phyloP scores from a whole-genome alignment of 2,113 vertebrate genomes.

The Shinisaurus crocodilurus region DNA sequence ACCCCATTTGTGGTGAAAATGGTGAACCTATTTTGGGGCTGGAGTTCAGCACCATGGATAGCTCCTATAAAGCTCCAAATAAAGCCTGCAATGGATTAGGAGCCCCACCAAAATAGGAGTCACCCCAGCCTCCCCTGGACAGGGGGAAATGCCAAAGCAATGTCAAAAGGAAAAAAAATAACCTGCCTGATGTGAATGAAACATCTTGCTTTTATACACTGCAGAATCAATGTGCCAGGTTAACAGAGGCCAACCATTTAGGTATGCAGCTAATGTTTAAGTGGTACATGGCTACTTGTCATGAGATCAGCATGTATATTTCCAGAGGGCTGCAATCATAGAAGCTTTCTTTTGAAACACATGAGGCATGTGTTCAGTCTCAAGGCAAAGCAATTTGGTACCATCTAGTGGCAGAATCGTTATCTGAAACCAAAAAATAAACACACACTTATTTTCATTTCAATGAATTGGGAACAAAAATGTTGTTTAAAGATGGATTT shows the following conservation, averaged over 20 bases:
- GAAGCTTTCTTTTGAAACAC: background rate
- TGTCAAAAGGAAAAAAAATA: background rate
- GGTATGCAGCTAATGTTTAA: background rate
- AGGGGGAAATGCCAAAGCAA: background rate
- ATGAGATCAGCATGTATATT: background rate
- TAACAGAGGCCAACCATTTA: background rate
- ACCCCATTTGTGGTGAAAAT: no score
- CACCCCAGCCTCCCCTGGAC: no score
- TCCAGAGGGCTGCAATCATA: background rate
- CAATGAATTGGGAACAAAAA: background rate
- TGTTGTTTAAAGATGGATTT: background rate
- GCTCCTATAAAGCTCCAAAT: no score
- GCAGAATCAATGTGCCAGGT: background rate
- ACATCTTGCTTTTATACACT: background rate
- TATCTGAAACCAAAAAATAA: background rate
- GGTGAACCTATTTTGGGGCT: no score
- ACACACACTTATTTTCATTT: background rate
- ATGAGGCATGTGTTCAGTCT: no score
- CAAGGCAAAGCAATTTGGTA: constrained; percentile 46
- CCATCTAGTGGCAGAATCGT: constrained; percentile 70
- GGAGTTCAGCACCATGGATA: no score
- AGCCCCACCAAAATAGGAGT: no score
- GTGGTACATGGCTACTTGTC: background rate
- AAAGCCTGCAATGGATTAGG: no score
- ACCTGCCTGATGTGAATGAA: background rate